These are phyloP conservation scores for Morone saxatilis DNA, from an alignment of 2,113 vertebrate genomes.

Conservation along the genomic window DNA sequence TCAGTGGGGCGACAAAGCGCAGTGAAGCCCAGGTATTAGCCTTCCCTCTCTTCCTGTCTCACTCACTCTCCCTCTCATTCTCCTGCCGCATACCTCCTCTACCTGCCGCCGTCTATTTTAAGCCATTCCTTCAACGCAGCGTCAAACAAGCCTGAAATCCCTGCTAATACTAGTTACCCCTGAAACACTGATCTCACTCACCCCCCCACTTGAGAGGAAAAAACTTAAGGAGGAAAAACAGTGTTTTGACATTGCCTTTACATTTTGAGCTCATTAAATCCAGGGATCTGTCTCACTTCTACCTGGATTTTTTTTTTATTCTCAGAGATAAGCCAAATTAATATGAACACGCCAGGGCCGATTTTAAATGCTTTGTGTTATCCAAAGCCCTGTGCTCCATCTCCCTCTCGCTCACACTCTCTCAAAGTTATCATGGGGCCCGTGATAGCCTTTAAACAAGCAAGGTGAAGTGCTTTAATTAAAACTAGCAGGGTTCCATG, in stretches of 20 bases:
- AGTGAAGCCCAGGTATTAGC: slow-evolving; percentile 85
- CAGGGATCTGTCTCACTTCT: slow-evolving; percentile 83
- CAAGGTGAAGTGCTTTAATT: slow-evolving; percentile 88
- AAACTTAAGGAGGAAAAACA: slow-evolving; percentile 68
- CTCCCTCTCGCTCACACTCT: slow-evolving; percentile 69
- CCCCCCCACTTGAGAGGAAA: slow-evolving; percentile 51
- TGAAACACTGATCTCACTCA: slow-evolving; percentile 85
- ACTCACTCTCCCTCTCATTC: slow-evolving; percentile 52
- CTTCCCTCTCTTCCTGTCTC: slow-evolving; percentile 63
- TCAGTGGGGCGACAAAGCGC: slow-evolving; percentile 79
- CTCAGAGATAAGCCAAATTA: slow-evolving; percentile 88
- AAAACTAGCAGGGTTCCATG: slow-evolving; percentile 83
- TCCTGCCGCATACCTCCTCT: slow-evolving; percentile 53
- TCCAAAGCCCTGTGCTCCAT: slow-evolving; percentile 84
- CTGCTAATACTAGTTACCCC: slow-evolving; percentile 87
- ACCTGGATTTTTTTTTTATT: slow-evolving; percentile 82
- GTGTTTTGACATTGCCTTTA: slow-evolving; percentile 85
- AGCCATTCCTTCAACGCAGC: slow-evolving; percentile 80
- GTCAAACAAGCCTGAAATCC: slow-evolving; percentile 88
- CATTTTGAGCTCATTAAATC: slow-evolving; percentile 87
- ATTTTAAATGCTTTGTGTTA: slow-evolving; percentile 85
- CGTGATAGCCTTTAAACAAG: slow-evolving; percentile 89
- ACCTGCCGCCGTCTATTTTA: slow-evolving; percentile 85
- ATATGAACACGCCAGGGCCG: slow-evolving; percentile 85
- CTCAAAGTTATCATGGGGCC: slow-evolving; percentile 85